Percentiles rank a stretch among this genome's conserved stretches.
Evolutionary conservation across 2,113 vertebrate genomes (phyloP).

Genomic region (Aptenodytes forsteri): DNA sequence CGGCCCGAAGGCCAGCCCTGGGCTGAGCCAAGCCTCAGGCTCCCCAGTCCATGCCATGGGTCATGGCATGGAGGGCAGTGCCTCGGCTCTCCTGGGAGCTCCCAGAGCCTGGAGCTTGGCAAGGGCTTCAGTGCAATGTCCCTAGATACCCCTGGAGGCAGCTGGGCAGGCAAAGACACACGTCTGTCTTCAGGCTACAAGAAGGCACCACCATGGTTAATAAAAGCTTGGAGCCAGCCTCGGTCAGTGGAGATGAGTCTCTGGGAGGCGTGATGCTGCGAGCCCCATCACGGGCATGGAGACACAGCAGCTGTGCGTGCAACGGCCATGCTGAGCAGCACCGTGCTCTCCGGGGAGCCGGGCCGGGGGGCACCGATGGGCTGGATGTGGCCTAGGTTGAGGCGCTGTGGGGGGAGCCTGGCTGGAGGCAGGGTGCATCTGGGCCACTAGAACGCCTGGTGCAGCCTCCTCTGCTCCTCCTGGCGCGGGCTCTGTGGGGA

Average conservation of each 20-base stretch:
- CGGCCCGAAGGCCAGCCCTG: background rate
- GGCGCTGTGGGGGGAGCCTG: background rate
- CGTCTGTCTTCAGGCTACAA: background rate
- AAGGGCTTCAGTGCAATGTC: background rate
- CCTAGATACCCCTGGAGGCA: background rate
- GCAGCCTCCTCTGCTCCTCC: conserved; percentile 1
- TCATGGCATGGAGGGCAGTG: background rate
- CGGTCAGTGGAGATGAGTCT: background rate
- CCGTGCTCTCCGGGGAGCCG: background rate
- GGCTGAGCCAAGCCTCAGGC: background rate
- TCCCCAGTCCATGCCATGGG: background rate
- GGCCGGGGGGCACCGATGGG: accelerated
- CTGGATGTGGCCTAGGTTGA: background rate
- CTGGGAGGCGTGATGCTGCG: background rate
- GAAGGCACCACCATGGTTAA: background rate
- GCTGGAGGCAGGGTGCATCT: background rate
- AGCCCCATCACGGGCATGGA: background rate
- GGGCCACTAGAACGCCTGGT: background rate
- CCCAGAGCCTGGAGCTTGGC: background rate
- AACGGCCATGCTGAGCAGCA: background rate
- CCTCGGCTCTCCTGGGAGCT: background rate
- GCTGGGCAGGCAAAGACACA: background rate
- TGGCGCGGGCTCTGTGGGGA: background rate
- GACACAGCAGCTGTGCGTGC: background rate
- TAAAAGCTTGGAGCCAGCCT: background rate